Evolutionary conservation across 2,113 vertebrate species (phyloP), one percentile per base, ranked within the genome.

Genomic region (Oceanodroma tethys): DNA sequence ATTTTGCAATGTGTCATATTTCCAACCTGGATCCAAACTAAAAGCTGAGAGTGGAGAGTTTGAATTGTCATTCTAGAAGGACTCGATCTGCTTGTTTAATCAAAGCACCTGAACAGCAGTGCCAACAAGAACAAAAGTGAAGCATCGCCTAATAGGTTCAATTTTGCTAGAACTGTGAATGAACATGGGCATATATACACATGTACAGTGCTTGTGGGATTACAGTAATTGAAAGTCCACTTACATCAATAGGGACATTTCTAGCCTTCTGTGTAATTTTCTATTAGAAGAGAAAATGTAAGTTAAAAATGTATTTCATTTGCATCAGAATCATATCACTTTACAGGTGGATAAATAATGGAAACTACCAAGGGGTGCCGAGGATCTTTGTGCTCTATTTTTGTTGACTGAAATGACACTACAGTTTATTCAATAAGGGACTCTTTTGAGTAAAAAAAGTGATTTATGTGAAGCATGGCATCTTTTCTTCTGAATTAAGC

Each of bases 401-500:
- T 62, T 89, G 62, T 94, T 91, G 86, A 87, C 62, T 80, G 48
- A 90, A 91, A 63, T 87, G 73, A 93, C 71, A 78, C 86, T 82
- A 84, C 62, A 73, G 84, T 34, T 81, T 86, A 73, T 66, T 84
- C 52, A 88, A 40, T 84, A 85, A 47, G 32, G 42, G 66, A 88
- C 65, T 56, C 42, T 95, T 98, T 58, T 63, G 85, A 86, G 50
- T 34, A 58, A 59, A 90, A 82, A 95, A 68, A 58, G 17, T 65
- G 34, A 93, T 91, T 95, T 93, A 82, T 82, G 36, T 85, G 58
- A 91, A 96, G 70, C 70, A 76, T 90, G 78, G 34, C 53, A 60
- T 91, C 81, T 94, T 96, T 96, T 85, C 81, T 95, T 92, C 81
- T 83, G 72, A 89, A 84, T 96, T 93, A 89, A 95, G 58, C n/a